Base-by-base conservation (phyloP, 2,888 invertebrate species). In the Drosophila phalerata region DNA sequence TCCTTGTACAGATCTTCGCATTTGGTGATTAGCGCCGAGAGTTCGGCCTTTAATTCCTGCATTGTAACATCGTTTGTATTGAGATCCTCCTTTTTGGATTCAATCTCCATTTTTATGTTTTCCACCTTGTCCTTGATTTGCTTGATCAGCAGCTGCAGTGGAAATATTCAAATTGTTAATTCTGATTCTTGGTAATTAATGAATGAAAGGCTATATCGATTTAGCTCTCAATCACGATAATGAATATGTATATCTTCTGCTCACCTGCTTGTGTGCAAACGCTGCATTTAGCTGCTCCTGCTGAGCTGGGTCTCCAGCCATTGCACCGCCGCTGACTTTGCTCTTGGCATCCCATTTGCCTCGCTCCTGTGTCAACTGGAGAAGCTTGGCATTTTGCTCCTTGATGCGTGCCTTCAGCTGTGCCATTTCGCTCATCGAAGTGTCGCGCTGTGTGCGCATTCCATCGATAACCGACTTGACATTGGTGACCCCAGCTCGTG, bases 381-480 rank as follows among this genome's bases (percentile, higher is more conserved):
- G 93, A 63, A 97, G 94, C 88, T 96, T 95, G 0, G 96, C 96
- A 91, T 97, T 98, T 69, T 97, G 95, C 79, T 98, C 97, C 84
- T 97, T 97, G 0, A 97, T 94, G 84, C 95, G 95, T 10, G 95
- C 95, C 91, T 97, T 98, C 1, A 97, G 93, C 64, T 96, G 95
- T 8, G 96, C 95, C 96, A 97, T 96, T 81, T 97, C 97, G 4
- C 95, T 94, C 94, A 99, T 95, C 81, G 97, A 97, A 0, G 96
- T 94, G 91, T 99, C 99, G 4, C 99, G 94, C n/a, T 97, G 97
- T 0, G 96, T 94, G 57, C 96, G 94, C 99, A 99, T 99, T 0
- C 97, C 97, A 91, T 99, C 99, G 65, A 99, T 99, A n/a, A 97
- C 97, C 0, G 97, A 95, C 92, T 99, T 99, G 2, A 98, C 96